Evolutionary conservation across 2,113 vertebrate species (phyloP).

Genomic region (Dasyornis broadbenti): DNA sequence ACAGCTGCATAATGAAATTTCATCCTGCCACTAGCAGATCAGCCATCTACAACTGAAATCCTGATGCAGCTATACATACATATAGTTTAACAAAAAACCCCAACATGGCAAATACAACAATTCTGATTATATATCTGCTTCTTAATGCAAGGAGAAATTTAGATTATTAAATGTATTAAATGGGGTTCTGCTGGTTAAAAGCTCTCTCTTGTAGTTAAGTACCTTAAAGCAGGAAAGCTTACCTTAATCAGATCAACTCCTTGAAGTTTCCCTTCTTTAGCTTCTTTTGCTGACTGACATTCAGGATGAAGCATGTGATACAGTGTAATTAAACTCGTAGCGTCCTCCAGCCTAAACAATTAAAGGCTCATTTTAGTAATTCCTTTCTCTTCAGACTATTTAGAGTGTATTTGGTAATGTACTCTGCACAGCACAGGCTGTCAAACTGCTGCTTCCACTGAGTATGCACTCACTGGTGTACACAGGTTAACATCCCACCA

Average conservation of each 20-base stretch:
- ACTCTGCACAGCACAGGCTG: neutral
- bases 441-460: neutral
- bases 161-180: too few species aligned
- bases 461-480: neutral
- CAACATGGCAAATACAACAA: fast-evolving
- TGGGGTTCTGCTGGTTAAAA: neutral
- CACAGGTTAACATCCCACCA: neutral
- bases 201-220: neutral
- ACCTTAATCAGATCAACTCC: conserved; percentile 88
- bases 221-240: neutral
- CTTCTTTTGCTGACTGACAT: conserved; percentile 82
- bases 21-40: neutral
- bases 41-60: neutral
- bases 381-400: neutral
- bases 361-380: neutral
- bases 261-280: conserved; percentile 71
- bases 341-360: conserved; percentile 79
- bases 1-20: neutral
- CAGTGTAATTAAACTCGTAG: conserved; percentile 79
- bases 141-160: neutral
- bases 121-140: neutral
- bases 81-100: neutral
- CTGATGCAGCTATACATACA: neutral
- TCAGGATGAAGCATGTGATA: conserved; percentile 88
- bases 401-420: neutral